Conservation (phyloP, 2,888 invertebrate species). For the Tipula unca region DNA sequence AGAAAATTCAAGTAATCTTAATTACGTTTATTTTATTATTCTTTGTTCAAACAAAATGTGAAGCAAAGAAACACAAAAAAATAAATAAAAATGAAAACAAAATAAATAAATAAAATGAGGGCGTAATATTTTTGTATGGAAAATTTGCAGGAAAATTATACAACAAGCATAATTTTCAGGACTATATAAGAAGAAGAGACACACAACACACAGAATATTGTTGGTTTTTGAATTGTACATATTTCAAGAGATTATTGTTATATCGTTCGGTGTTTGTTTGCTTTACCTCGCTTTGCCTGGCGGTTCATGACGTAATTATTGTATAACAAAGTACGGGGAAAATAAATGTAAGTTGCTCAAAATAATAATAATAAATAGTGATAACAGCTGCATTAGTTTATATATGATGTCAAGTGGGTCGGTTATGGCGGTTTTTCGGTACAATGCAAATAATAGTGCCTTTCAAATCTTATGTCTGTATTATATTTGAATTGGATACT, state of each 20-base stretch:
- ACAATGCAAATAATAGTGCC: background rate
- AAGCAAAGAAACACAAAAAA: background rate
- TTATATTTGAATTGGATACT: background rate
- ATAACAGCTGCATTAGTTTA: background rate
- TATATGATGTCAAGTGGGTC: background rate
- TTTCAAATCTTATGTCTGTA: background rate
- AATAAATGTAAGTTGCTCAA: background rate
- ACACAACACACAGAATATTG: background rate
- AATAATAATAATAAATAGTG: background rate
- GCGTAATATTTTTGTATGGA: background rate
- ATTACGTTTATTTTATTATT: background rate
- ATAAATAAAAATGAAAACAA: background rate
- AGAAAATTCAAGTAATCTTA: background rate
- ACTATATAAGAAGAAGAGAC: background rate
- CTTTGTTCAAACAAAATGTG: background rate
- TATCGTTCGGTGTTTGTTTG: too few relatives aligned
- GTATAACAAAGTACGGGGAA: background rate
- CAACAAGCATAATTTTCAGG: background rate
- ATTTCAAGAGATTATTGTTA: background rate
- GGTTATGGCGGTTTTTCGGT: background rate
- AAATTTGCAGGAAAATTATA: background rate
- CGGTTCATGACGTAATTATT: background rate
- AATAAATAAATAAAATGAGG: background rate
- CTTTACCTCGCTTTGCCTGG: background rate
- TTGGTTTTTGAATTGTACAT: background rate